Evolutionary conservation across 1,140 invertebrate species (phyloP).

Genomic region (Trissolcus basalis): DNA sequence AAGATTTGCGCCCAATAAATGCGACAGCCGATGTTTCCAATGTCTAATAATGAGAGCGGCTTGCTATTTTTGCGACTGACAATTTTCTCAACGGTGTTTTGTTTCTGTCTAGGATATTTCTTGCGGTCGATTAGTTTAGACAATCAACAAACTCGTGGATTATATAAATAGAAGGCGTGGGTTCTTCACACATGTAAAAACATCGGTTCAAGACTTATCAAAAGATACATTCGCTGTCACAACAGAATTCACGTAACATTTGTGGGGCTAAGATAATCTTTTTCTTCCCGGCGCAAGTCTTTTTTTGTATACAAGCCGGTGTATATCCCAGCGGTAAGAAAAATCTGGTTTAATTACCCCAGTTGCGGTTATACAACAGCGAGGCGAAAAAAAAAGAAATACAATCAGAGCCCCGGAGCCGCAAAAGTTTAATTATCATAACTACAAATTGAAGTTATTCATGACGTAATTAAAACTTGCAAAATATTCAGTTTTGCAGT

Average conservation of each 20-base stretch:
- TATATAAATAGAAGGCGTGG: slow-evolving; percentile 22
- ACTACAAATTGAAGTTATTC: slow-evolving; percentile 49
- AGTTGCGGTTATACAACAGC: slow-evolving; percentile 6
- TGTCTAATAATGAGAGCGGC: no score
- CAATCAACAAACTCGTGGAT: no score
- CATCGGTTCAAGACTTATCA: slow-evolving; percentile 33
- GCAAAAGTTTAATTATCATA: slow-evolving; percentile 44
- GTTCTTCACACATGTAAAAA: slow-evolving; percentile 19
- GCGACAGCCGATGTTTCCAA: no score
- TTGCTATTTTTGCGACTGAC: no score
- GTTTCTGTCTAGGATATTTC: no score
- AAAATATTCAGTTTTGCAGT: slow-evolving; percentile 42
- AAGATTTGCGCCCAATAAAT: no score
- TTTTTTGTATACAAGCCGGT: neutral
- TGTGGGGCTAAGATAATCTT: slow-evolving; percentile 37
- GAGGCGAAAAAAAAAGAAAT: slow-evolving; percentile 20
- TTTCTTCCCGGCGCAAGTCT: slow-evolving; percentile 24
- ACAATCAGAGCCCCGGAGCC: slow-evolving; percentile 20
- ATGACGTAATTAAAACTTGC: slow-evolving; percentile 47
- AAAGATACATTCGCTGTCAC: slow-evolving; percentile 31
- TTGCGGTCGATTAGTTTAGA: no score
- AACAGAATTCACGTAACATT: slow-evolving; percentile 28
- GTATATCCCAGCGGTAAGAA: slow-evolving; percentile 5
- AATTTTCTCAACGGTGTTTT: no score
- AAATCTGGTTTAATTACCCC: slow-evolving; percentile 40